Base-by-base conservation (phyloP, 2,797 vertebrate genomes). In the Chrysocyon brachyurus region DNA sequence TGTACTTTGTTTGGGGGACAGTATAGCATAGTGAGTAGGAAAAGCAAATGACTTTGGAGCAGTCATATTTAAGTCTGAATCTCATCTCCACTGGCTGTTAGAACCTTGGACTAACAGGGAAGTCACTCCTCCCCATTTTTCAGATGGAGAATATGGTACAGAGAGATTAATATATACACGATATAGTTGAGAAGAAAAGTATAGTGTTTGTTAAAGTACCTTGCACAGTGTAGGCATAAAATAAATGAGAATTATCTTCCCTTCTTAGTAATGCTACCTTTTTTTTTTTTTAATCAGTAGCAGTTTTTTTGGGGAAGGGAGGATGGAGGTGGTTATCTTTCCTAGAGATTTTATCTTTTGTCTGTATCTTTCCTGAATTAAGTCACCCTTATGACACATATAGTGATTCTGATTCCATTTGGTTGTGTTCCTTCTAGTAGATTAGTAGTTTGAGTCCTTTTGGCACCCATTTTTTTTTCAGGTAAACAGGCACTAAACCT, bases 311-410 rank as follows among this genome's bases (percentile, higher is more conserved):
- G 24, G 61, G 46, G 28, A 46, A 46, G 40, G 52, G 59, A 57
- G 56, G 56, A 19, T 19, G 10, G 28, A 6, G 59, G 68, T 12
- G 28, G 4, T 72, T 84, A 66, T 91, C 70, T 93, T 93, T 83
- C 15, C 54, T 8, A 56, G 78, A 54, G 17, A 83, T 73, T 79
- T 57, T 95, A 54, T 73, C 77, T 82, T 68, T 46, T 17, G 28
- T 66, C 11, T 84, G 90, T 64, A 33, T 91, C 31, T 92, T 87
- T 90, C n/a, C 63, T 95, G 81, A 97, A 97, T 81, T 79, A 63
- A 87, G 24, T 31, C 56, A 75, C 77, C 49, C 46, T 79, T 52
- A 54, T n/a, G 52, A 95, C 49, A 52, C 81, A 49, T 90, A 12
- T 46, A 78, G 94, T 86, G 56, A 75, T 70, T 73, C 72, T 91